phyloP scores from a whole-genome alignment of 2,797 vertebrate genomes.

The Melanotaenia boesemani region DNA sequence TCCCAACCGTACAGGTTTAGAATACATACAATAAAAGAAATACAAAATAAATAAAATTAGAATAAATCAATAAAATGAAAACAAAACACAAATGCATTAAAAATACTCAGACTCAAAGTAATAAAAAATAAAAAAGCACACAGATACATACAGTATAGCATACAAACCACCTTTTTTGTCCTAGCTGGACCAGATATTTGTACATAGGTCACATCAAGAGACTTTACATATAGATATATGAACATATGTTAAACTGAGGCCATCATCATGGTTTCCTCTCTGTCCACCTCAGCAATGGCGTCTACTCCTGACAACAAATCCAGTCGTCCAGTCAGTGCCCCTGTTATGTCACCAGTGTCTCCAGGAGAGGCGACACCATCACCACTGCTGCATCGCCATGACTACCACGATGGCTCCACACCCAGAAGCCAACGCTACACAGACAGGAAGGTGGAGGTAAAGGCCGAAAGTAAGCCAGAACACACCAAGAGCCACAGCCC shows the following conservation, averaged over 20 bases:
- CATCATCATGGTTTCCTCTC: not conserved
- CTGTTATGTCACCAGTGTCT: conserved; percentile 84
- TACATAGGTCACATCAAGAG: too few species aligned
- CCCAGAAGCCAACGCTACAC: conserved; percentile 61
- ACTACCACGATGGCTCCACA: conserved; percentile 59
- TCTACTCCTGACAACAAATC: conserved; percentile 91
- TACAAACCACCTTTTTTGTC: too few species aligned
- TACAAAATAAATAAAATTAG: too few species aligned
- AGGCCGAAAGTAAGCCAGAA: conserved; percentile 78
- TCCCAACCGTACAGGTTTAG: too few species aligned
- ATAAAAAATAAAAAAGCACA: too few species aligned
- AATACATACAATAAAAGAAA: too few species aligned
- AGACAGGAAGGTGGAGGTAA: conserved; percentile 78
- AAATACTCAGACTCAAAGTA: too few species aligned
- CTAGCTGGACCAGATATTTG: not conserved
- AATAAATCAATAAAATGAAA: too few species aligned
- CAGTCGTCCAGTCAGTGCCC: conserved; percentile 92
- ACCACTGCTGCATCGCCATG: conserved; percentile 41
- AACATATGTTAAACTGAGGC: not conserved
- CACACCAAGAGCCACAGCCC: conserved; percentile 71
- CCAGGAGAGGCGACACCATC: conserved; percentile 66
- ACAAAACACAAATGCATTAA: too few species aligned
- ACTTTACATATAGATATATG: too few species aligned
- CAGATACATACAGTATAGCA: too few species aligned
- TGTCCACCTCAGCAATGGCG: conserved; percentile 80